These are phyloP conservation scores for Archips xylosteana DNA, from an alignment of 2,888 invertebrate genomes.

Conservation along the genomic window DNA sequence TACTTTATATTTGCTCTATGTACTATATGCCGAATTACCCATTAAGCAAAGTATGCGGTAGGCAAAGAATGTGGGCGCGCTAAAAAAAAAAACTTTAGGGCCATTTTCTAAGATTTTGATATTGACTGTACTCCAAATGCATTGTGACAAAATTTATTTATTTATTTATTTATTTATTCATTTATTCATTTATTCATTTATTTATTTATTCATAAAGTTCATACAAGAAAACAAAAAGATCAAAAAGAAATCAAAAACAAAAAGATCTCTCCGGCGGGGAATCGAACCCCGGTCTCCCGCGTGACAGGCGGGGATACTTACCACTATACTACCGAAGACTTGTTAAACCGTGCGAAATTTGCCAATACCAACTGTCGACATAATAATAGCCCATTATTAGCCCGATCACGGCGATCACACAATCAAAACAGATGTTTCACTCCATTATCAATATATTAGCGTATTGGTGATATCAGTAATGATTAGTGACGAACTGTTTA, in stretches of 20 bases:
- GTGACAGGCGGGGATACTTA: slow-evolving; percentile 48
- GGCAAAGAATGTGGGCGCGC: too few relatives aligned
- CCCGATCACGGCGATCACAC: background rate
- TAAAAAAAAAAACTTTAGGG: too few relatives aligned
- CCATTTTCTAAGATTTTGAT: too few relatives aligned
- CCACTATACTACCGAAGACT: slow-evolving; percentile 43
- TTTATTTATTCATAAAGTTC: too few relatives aligned
- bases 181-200: too few relatives aligned
- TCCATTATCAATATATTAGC: slow-evolving; percentile 21
- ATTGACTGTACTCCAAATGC: too few relatives aligned
- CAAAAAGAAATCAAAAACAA: slow-evolving; percentile 14
- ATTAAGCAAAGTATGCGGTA: too few relatives aligned
- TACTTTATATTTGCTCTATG: too few relatives aligned
- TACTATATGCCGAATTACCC: too few relatives aligned
- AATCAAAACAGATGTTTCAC: slow-evolving; percentile 16
- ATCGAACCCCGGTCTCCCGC: slow-evolving; percentile 62
- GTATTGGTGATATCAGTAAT: slow-evolving; percentile 19
- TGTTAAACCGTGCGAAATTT: slow-evolving; percentile 1
- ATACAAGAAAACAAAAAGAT: too few relatives aligned
- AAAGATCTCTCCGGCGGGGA: slow-evolving; percentile 57
- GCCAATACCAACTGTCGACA: background rate
- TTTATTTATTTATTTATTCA: too few relatives aligned
- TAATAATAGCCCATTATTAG: background rate
- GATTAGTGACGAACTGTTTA: slow-evolving; percentile 4
- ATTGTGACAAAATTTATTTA: too few relatives aligned